Evolutionary conservation across 2,888 invertebrate species (phyloP).

Genomic region (Lasioglossum vierecki): DNA sequence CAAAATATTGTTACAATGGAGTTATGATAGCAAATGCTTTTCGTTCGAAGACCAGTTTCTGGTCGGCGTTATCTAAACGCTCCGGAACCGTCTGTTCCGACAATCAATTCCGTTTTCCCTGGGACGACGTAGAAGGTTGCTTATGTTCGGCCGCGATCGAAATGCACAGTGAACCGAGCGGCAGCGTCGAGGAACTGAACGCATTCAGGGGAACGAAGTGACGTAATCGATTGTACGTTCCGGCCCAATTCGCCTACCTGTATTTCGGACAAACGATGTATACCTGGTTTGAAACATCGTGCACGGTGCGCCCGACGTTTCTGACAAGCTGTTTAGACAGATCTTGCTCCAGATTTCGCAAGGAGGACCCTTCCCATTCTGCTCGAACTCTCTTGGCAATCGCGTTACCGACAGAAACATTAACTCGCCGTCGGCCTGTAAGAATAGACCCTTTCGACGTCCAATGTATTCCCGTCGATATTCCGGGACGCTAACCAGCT

Average conservation of each 20-base stretch:
- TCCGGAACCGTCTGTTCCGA: neutral
- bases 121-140: neutral
- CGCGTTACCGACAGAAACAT: slow-evolving; percentile 6
- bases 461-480: neutral
- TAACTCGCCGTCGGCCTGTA: neutral
- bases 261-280: slow-evolving; percentile 42
- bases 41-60: neutral
- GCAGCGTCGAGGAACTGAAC: neutral
- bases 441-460: neutral
- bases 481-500: neutral
- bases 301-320: slow-evolving; percentile 41
- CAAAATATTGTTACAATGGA: too few species aligned
- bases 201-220: slow-evolving; percentile 8
- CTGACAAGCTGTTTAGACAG: slow-evolving; percentile 58
- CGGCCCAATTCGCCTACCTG: slow-evolving; percentile 29
- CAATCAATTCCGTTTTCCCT: neutral
- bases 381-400: slow-evolving; percentile 3
- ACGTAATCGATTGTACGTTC: slow-evolving; percentile 31
- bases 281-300: slow-evolving; percentile 43
- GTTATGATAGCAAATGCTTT: neutral
- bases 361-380: slow-evolving; percentile 24
- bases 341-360: slow-evolving; percentile 34
- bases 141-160: neutral
- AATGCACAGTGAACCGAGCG: neutral
- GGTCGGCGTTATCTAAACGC: neutral